phyloP scores from a whole-genome alignment of 35 echinoderm and acorn worm species.

The Hemicentrotus pulcherrimus region DNA sequence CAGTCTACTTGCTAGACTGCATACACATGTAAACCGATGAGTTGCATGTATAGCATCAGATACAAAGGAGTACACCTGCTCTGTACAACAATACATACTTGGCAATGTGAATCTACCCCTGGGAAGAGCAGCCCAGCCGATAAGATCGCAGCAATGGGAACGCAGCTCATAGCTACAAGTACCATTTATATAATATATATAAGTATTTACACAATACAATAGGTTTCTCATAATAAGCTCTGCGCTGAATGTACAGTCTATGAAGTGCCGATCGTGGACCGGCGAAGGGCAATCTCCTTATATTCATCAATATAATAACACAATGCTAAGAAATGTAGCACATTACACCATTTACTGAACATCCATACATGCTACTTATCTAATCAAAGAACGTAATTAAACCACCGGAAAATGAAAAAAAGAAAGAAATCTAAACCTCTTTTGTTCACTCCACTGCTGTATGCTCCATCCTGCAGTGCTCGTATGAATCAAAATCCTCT shows the following conservation, averaged over 20 bases:
- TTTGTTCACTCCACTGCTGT: neutral
- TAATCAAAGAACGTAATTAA: neutral
- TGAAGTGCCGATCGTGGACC: conserved; percentile 4
- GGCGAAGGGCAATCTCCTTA: neutral
- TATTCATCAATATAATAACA: conserved; percentile 21
- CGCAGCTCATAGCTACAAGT: conserved; percentile 33
- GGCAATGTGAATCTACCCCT: neutral
- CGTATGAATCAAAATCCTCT: neutral
- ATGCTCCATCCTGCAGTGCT: neutral
- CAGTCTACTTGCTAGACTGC: neutral
- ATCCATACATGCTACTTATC: neutral
- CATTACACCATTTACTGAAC: neutral
- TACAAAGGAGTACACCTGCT: neutral
- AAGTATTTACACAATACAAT: conserved; percentile 52
- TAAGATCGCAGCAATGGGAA: neutral
- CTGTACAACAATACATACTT: neutral
- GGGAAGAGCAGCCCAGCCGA: neutral
- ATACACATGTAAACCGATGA: neutral
- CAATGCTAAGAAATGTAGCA: neutral
- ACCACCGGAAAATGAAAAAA: neutral
- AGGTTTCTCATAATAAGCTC: conserved; percentile 43
- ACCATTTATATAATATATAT: conserved; percentile 52
- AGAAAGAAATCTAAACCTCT: neutral
- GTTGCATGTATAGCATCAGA: neutral
- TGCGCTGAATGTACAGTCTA: conserved; percentile 44